Conservation (phyloP, 2,797 vertebrate genomes). For the Vespertilio murinus region DNA sequence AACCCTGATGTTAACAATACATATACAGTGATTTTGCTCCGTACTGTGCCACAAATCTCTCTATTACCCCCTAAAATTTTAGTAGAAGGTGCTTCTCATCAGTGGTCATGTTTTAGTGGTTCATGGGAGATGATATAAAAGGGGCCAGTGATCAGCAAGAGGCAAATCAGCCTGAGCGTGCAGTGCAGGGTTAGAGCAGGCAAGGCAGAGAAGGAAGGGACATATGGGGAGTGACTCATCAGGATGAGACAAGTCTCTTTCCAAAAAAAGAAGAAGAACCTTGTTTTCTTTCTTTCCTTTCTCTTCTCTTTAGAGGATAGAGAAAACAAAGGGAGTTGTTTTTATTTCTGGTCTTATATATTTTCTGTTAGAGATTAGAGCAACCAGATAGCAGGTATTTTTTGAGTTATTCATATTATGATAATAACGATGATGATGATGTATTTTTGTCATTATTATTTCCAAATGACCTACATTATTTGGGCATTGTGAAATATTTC, state of each 20-base stretch:
- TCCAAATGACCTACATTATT: not conserved
- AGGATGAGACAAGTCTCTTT: not conserved
- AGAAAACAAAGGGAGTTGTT: not conserved
- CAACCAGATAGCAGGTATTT: not conserved
- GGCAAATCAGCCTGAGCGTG: not conserved
- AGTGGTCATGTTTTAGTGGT: not conserved
- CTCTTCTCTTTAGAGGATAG: not conserved
- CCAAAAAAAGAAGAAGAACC: not conserved
- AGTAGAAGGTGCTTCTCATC: not conserved
- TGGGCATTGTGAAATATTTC: not conserved
- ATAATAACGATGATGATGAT: not conserved
- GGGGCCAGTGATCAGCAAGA: not conserved
- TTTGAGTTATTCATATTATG: not conserved
- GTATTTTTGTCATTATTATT: not conserved
- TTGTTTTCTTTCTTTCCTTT: not conserved
- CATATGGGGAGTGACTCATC: slow-evolving; percentile 32
- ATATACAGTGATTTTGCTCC: not conserved
- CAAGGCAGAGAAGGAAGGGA: not conserved
- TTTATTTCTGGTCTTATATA: not conserved
- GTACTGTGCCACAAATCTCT: not conserved
- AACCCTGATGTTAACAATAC: not conserved
- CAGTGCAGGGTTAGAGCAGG: not conserved
- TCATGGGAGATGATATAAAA: not conserved
- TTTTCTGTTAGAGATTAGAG: not conserved
- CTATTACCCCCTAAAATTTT: not conserved